Evolutionary conservation across 2,888 invertebrate genomes (phyloP), one percentile per base, ranked within the genome.

Genomic region (Tryphoninae sp.): DNA sequence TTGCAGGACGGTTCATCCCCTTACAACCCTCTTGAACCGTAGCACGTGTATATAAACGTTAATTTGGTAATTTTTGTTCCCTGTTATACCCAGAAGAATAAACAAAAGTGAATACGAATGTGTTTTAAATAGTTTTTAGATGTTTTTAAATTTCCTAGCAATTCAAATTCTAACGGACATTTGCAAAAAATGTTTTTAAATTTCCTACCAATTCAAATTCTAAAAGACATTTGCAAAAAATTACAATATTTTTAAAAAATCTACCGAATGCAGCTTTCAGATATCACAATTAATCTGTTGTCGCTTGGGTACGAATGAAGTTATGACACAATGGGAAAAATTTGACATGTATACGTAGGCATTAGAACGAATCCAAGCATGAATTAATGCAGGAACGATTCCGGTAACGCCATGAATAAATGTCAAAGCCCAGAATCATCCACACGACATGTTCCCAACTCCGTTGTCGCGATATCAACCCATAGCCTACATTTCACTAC

Each of bases 331-430:
- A 45, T 45, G 9, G 19, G 19, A 13, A 45, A 45, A 45, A 45
- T 45, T 45, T 11, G 2, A 45, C 13, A 13, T 45, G 9, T 45
- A 2, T 13, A 45, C 45, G 13, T 45, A 13, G 9, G 40, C 59
- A 65, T 72, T 68, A 23, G 61, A 49, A 58, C n/a, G 79, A 68
- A 74, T 26, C 53, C 16, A 65, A 51, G 58, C 64, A 65, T 71
- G 59, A 69, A 71, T 64, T 71, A 75, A 65, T n/a, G 51, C 19
- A 49, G 40, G 51, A 76, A 76, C 71, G 80, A 75, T 76, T 59
- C 65, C 65, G 61, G 53, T 45, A 69, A 69, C 58, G 64, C 64
- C 58, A 55, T 65, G 67, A 76, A 62, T 55, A 67, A 72, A 71
- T 64, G 75, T 80, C 69, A 76, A 65, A 76, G 59, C 33, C 68